Conservation (phyloP, 2,888 invertebrate species). For the Epinotia bilunana region DNA sequence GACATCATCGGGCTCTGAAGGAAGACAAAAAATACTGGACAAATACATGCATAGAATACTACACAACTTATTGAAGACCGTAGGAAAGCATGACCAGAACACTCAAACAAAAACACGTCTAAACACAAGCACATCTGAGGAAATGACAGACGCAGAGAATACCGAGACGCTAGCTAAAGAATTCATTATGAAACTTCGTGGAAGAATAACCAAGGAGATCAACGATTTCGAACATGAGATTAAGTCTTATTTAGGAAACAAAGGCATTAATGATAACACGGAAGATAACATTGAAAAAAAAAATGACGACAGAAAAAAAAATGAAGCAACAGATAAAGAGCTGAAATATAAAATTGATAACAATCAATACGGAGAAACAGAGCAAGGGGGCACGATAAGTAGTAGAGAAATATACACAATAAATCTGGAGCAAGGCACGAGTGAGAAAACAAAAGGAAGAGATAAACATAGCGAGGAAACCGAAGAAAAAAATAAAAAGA, state of each 20-base stretch:
- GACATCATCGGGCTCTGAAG: conserved; percentile 59
- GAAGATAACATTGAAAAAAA: background rate
- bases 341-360: background rate
- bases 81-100: background rate
- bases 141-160: background rate
- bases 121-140: background rate
- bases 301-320: background rate
- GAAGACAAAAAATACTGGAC: conserved; percentile 54
- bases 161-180: background rate
- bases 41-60: background rate
- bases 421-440: background rate
- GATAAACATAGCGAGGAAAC: background rate
- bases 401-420: background rate
- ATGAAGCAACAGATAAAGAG: background rate
- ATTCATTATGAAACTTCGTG: background rate
- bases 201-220: conserved; percentile 4
- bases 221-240: background rate
- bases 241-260: conserved; percentile 4
- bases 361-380: background rate
- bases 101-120: background rate
- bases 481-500: background rate
- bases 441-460: background rate
- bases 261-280: background rate
- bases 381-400: background rate
- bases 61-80: background rate